Conservation (phyloP, 2,113 vertebrate species). For the Pongo pygmaeus region DNA sequence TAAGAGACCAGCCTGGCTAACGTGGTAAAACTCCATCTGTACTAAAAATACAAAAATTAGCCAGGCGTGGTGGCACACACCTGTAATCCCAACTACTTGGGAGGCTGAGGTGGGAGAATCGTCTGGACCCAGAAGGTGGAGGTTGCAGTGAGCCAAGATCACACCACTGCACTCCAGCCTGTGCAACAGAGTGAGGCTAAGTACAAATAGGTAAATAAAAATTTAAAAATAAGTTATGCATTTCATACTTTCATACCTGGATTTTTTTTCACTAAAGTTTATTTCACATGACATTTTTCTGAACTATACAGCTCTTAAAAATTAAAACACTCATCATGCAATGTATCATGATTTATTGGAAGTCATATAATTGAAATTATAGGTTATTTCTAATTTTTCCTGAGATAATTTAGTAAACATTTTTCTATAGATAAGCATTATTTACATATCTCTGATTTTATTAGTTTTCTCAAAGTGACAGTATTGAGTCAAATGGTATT, state of each 20-base stretch:
- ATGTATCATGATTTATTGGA: not conserved
- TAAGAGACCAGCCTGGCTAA: not conserved
- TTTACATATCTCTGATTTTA: not conserved
- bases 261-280: not conserved
- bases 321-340: not conserved
- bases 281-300: not conserved
- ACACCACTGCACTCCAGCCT: not conserved
- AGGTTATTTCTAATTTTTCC: not conserved
- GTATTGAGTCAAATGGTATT: not conserved
- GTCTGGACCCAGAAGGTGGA: not conserved
- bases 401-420: not conserved
- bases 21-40: not conserved
- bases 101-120: not conserved
- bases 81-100: not conserved
- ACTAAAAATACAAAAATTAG: not conserved
- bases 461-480: not conserved
- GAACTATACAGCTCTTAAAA: not conserved
- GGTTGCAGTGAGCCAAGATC: not conserved
- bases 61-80: not conserved
- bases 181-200: not conserved
- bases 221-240: not conserved
- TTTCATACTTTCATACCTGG: not conserved
- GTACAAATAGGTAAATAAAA: not conserved
- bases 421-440: not conserved
- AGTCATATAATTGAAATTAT: not conserved